Evolutionary conservation across 2,113 vertebrate genomes (phyloP).

Genomic region (Alexandromys fortis): DNA sequence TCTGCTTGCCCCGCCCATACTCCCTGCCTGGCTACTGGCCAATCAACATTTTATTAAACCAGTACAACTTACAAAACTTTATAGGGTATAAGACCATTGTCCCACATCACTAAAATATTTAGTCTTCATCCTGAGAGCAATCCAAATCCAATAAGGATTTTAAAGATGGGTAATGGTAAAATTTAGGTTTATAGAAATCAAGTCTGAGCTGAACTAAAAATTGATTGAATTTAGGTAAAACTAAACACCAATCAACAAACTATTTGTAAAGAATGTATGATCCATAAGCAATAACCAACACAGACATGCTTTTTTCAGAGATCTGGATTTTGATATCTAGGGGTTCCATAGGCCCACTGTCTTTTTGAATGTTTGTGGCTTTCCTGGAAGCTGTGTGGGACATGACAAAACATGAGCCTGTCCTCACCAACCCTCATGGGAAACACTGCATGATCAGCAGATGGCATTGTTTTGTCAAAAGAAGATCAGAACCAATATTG

Average conservation of each 20-base stretch:
- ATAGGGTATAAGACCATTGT: too few relatives aligned
- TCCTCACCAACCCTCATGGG: neutral
- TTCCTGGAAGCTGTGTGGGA: neutral
- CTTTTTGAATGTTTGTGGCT: conserved; percentile 14
- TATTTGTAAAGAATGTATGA: neutral
- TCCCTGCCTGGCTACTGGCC: too few relatives aligned
- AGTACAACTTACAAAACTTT: too few relatives aligned
- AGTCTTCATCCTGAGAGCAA: conserved; percentile 25
- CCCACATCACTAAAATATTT: neutral
- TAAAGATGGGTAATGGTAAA: neutral
- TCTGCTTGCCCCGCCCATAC: too few relatives aligned
- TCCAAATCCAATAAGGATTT: neutral
- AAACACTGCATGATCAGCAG: neutral
- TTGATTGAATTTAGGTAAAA: neutral
- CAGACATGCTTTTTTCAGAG: neutral
- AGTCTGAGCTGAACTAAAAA: neutral
- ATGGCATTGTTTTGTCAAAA: conserved; percentile 30
- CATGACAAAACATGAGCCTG: neutral
- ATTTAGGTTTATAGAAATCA: neutral
- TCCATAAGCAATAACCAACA: neutral
- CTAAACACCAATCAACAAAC: neutral
- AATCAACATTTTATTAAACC: too few relatives aligned
- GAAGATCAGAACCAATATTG: neutral
- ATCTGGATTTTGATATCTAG: neutral
- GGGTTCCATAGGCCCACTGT: neutral